Evolutionary conservation across 1,140 invertebrate genomes (phyloP).

Genomic region (Triops longicaudatus): DNA sequence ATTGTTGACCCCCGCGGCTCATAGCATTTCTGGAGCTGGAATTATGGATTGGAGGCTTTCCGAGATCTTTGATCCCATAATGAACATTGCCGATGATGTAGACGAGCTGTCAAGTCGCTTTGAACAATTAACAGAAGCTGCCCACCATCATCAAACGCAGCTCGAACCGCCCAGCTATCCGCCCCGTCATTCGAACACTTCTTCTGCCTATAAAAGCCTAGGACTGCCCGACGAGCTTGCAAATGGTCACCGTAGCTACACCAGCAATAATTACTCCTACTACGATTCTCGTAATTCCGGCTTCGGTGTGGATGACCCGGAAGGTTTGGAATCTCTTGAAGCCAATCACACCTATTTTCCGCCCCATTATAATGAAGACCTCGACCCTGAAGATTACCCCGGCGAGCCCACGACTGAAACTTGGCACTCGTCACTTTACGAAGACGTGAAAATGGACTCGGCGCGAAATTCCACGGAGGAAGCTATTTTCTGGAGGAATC

Average conservation of each 20-base stretch:
- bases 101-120: neutral
- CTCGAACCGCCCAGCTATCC: neutral
- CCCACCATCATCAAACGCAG: neutral
- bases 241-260: neutral
- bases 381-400: conserved; percentile 1
- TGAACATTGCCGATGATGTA: neutral
- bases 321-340: neutral
- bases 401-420: neutral
- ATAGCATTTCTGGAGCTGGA: neutral
- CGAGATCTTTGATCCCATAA: neutral
- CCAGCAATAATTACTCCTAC: neutral
- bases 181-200: neutral
- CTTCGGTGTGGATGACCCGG: neutral
- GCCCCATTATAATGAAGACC: conserved; percentile 1
- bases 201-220: neutral
- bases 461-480: conserved; percentile 31
- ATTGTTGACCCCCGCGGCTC: neutral
- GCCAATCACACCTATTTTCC: neutral
- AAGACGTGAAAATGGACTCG: conserved; percentile 29
- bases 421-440: conserved; percentile 13
- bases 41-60: conserved; percentile 7
- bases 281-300: neutral
- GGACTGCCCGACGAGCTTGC: neutral
- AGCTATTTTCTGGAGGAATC: conserved; percentile 58
- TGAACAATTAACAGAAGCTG: neutral